Conservation (phyloP, 2,888 invertebrate genomes). For the Agonopterix subpropinquella region DNA sequence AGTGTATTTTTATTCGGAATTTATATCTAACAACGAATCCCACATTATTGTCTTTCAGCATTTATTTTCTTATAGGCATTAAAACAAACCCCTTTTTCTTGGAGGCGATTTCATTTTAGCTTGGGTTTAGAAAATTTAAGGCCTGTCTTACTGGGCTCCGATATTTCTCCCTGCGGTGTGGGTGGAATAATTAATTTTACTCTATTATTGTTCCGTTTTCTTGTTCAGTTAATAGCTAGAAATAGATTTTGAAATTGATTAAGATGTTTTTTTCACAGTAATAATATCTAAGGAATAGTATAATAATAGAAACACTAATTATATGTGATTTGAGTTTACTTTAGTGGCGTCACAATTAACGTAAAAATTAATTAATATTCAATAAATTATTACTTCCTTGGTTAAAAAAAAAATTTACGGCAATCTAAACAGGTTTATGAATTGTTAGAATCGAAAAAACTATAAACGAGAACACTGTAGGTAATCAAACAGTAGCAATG, state of each 20-base stretch:
- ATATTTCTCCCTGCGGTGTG: slow-evolving; percentile 39
- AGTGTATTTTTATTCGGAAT: slow-evolving; percentile 71
- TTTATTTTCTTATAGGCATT: slow-evolving; percentile 74
- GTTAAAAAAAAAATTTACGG: too few relatives aligned
- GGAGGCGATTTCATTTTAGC: slow-evolving; percentile 71
- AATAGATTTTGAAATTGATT: slow-evolving; percentile 21
- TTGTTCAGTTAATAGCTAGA: slow-evolving; percentile 53
- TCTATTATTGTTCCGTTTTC: slow-evolving; percentile 62
- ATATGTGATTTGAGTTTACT: too few relatives aligned
- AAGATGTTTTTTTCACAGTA: not conserved
- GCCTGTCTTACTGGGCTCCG: slow-evolving; percentile 53
- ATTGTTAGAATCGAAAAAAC: too few relatives aligned
- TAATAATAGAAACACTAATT: too few relatives aligned
- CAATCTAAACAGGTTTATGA: too few relatives aligned
- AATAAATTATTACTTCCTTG: too few relatives aligned
- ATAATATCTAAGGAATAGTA: too few relatives aligned
- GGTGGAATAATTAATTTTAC: slow-evolving; percentile 68
- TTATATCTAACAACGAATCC: slow-evolving; percentile 70
- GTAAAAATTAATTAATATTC: too few relatives aligned
- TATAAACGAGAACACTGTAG: too few relatives aligned
- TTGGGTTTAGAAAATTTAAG: slow-evolving; percentile 72
- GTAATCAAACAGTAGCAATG: too few relatives aligned
- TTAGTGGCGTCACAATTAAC: too few relatives aligned
- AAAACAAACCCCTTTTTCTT: slow-evolving; percentile 73
- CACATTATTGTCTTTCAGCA: slow-evolving; percentile 72